Evolutionary conservation across 92 coral and sea anemone species (phyloP), one percentile per base, ranked within the genome.

Genomic region (Siderastrea radians): DNA sequence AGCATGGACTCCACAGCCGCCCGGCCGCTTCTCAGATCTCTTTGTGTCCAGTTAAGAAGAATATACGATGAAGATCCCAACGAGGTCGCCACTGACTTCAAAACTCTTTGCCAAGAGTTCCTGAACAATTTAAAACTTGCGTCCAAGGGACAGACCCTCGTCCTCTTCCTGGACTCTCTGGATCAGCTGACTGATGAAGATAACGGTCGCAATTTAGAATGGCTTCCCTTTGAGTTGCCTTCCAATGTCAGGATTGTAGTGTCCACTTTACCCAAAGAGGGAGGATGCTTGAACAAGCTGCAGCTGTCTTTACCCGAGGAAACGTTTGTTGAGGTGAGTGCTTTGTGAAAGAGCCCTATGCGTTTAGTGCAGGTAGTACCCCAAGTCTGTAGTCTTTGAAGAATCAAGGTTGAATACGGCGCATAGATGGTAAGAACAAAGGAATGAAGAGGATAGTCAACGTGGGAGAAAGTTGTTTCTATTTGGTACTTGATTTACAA

Each of bases 101-200:
- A 80, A 49, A 78, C 74, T 6, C 87, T 87, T 26, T 59, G 64
- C 26, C 15, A 87, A 62, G 76, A 80, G 65, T 87, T 87, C 57
- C 68, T 73, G 8, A 48, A 87, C 4, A n/a, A 50, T 16, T 80
- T 87, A 3, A 17, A 79, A 46, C 62, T 78, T 10, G 91, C 91
- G 2, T 19, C 70, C 19, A 44, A 52, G 9, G 49, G 62, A 5
- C 82, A 71, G 16, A 77, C 91, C 10, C 51, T 87, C 11, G 1
- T 60, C 17, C 8, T 87, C 16, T 87, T 87, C 62, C 71, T 87
- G 63, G 91, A 87, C 77, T 87, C 91, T 2, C 58, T 87, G 71
- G 91, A 87, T 71, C 85, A 87, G 73, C 53, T 87, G 51, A 63
- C 91, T 1, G 87, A 87, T 59, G 91, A 87, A 45, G 74, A 87